Evolutionary conservation across 2,888 invertebrate genomes (phyloP).

Genomic region (Mongoloraphidia duomilia): DNA sequence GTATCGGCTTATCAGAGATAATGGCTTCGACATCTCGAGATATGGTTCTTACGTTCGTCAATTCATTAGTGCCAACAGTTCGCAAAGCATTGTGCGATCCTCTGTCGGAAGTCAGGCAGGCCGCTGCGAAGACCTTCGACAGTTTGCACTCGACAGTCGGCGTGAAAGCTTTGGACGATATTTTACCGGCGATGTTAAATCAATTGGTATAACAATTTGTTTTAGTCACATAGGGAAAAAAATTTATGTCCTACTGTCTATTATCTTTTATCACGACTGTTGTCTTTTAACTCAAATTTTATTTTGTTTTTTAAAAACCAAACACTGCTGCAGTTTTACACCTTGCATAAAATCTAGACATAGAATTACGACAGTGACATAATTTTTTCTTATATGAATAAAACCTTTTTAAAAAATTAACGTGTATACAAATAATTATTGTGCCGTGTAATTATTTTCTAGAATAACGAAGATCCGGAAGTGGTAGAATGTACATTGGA

Average conservation of each 20-base stretch:
- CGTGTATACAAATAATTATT: neutral
- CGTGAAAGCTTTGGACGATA: conserved; percentile 87
- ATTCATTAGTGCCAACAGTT: conserved; percentile 86
- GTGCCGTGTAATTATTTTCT: conserved; percentile 14
- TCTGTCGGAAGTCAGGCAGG: conserved; percentile 78
- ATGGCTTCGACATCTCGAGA: conserved; percentile 93
- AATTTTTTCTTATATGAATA: too few species aligned
- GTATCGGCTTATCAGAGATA: conserved; percentile 95
- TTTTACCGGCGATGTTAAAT: conserved; percentile 80
- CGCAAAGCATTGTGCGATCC: conserved; percentile 88
- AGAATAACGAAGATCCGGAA: conserved; percentile 63
- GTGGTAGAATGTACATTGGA: conserved; percentile 85
- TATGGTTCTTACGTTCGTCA: conserved; percentile 81
- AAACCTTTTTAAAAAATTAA: too few species aligned
- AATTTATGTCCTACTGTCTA: conserved; percentile 22
- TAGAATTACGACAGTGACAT: neutral
- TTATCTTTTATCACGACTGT: neutral
- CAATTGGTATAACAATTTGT: conserved; percentile 35
- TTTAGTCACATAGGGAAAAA: too few species aligned
- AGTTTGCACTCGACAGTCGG: conserved; percentile 90
- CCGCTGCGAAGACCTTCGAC: conserved; percentile 95
- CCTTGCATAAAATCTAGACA: neutral
- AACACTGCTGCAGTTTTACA: too few species aligned
- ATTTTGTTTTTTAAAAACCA: too few species aligned
- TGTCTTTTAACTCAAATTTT: too few species aligned